Conservation (phyloP, 2,797 vertebrate genomes). For the Nyctibius grandis region DNA sequence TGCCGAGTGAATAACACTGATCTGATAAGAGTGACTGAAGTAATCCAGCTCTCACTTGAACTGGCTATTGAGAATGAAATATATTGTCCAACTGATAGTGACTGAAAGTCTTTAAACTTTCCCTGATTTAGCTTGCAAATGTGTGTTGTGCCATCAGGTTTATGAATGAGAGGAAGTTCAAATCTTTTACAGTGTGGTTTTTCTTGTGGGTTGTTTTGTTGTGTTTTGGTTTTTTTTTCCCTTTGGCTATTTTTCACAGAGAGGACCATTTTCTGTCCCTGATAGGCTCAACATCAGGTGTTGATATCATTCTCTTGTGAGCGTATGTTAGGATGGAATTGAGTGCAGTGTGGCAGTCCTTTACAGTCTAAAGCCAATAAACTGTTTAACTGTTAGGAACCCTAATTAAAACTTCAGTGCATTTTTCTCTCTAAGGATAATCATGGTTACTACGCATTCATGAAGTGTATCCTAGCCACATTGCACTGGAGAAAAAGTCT, state of each 20-base stretch:
- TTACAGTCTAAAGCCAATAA: neutral
- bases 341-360: neutral
- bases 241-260: neutral
- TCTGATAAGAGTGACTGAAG: neutral
- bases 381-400: neutral
- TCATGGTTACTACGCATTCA: fast-evolving
- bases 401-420: neutral
- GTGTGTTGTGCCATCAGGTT: neutral
- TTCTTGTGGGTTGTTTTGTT: neutral
- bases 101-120: neutral
- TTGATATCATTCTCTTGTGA: neutral
- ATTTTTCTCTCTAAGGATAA: neutral
- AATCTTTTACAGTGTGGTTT: neutral
- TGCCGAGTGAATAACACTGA: neutral
- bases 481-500: neutral
- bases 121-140: neutral
- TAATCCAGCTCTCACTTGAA: neutral
- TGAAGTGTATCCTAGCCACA: neutral
- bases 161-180: neutral
- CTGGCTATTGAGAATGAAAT: neutral
- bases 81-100: neutral
- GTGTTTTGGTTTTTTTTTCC: neutral
- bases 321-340: neutral
- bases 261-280: neutral
- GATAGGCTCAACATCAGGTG: neutral